phyloP scores from a whole-genome alignment of 1,140 invertebrate species.

The Pomacea maculata region DNA sequence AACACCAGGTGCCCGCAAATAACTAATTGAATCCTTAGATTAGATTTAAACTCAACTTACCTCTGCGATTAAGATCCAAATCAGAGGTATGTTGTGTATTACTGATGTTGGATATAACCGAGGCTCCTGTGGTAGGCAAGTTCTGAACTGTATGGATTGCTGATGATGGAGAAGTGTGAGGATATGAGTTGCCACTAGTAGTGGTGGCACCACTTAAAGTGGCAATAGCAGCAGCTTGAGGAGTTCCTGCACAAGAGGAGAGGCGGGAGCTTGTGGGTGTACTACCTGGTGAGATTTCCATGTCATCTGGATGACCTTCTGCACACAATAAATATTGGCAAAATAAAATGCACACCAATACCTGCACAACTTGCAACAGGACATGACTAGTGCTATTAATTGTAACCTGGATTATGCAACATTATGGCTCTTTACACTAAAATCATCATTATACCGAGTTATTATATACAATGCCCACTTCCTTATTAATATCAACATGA shows the following conservation, averaged over 20 bases:
- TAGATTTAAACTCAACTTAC: not conserved
- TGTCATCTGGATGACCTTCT: slow-evolving; percentile 71
- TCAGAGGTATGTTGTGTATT: slow-evolving; percentile 69
- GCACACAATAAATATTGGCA: not conserved
- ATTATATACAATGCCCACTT: too few relatives aligned
- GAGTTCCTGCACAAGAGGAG: slow-evolving; percentile 30
- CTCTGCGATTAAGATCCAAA: slow-evolving; percentile 33
- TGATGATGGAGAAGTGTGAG: slow-evolving; percentile 1
- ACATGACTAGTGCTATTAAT: too few relatives aligned
- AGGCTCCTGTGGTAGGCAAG: not conserved
- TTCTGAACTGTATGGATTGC: not conserved
- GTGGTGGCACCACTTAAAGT: slow-evolving; percentile 52
- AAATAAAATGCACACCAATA: too few relatives aligned
- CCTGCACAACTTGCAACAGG: too few relatives aligned
- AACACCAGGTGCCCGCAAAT: too few relatives aligned
- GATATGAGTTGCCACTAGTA: not conserved
- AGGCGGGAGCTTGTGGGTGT: slow-evolving; percentile 58
- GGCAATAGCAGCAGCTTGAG: slow-evolving; percentile 33
- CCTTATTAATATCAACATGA: too few relatives aligned
- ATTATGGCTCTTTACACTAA: too few relatives aligned
- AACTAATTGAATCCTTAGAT: too few relatives aligned
- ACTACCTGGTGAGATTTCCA: slow-evolving; percentile 87
- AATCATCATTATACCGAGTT: too few relatives aligned
- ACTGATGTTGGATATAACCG: not conserved
- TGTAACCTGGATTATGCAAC: too few relatives aligned